phyloP scores from a whole-genome alignment of 2,888 invertebrate genomes.

The Amphipoea lucens region DNA sequence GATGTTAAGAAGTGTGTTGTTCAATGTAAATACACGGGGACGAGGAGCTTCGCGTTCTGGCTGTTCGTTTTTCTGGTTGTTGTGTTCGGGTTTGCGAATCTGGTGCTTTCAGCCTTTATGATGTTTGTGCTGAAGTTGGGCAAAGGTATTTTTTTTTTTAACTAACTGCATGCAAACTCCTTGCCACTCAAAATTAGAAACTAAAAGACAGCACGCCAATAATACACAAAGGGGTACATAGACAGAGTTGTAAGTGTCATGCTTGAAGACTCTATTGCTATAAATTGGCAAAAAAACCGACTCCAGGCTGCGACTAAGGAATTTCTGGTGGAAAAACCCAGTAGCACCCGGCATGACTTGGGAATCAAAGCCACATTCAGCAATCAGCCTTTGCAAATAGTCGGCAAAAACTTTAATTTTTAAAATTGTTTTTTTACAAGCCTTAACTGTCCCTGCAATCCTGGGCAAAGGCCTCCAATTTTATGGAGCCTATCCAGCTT shows the following conservation, averaged over 20 bases:
- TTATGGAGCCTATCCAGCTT: too few species aligned
- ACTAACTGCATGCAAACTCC: too few species aligned
- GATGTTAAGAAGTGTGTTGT: conserved; percentile 77
- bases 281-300: not conserved
- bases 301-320: not conserved
- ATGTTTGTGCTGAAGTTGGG: conserved; percentile 95
- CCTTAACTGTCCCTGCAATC: too few species aligned
- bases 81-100: conserved; percentile 94
- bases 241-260: too few species aligned
- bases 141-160: conserved; percentile 80
- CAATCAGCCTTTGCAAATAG: too few species aligned
- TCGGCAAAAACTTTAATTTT: too few species aligned
- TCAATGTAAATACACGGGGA: conserved; percentile 79
- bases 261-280: not conserved
- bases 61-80: conserved; percentile 93
- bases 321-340: not conserved
- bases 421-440: too few species aligned
- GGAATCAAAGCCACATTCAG: not conserved
- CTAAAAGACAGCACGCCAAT: too few species aligned
- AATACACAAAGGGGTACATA: too few species aligned
- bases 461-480: too few species aligned
- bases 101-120: conserved; percentile 93
- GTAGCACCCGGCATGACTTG: too few species aligned
- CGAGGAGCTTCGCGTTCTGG: conserved; percentile 94
- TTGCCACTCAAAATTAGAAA: too few species aligned